Conservation (phyloP, 2,888 invertebrate species). For the Brachylomia viminalis region DNA sequence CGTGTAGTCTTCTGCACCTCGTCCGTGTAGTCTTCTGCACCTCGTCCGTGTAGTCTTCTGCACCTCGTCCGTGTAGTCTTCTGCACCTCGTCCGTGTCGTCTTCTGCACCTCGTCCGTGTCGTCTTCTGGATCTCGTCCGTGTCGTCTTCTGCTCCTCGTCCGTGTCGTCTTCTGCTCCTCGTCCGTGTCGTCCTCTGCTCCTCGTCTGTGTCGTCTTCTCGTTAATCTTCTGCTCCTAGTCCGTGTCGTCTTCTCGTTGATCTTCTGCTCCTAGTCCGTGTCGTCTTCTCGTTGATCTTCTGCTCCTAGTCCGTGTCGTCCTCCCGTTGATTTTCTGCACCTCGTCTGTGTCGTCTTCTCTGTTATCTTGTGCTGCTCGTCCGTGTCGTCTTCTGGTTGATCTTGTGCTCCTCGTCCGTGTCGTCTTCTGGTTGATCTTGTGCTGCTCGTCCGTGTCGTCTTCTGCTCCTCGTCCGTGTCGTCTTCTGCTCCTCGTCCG, state of each 20-base stretch:
- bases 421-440: slow-evolving; percentile 4
- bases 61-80: slow-evolving; percentile 19
- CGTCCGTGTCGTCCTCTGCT: slow-evolving; percentile 38
- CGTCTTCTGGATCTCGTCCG: slow-evolving; percentile 3
- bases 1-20: not conserved
- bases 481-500: slow-evolving; percentile 2
- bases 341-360: slow-evolving; percentile 43
- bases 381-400: not conserved
- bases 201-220: slow-evolving; percentile 42
- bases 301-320: slow-evolving; percentile 5
- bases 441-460: not conserved
- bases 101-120: not conserved
- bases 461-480: not conserved
- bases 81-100: too few species aligned
- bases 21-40: not conserved
- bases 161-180: slow-evolving; percentile 39
- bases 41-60: slow-evolving; percentile 16
- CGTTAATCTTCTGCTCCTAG: slow-evolving; percentile 31
- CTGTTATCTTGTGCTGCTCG: slow-evolving; percentile 19
- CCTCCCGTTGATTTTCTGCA: slow-evolving; percentile 4
- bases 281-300: slow-evolving; percentile 21
- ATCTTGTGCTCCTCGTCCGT: not conserved
- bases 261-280: slow-evolving; percentile 16
- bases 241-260: slow-evolving; percentile 9
- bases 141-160: slow-evolving; percentile 11